Conservation (phyloP, 2,797 vertebrate genomes). For the Sebastes hubbsi region DNA sequence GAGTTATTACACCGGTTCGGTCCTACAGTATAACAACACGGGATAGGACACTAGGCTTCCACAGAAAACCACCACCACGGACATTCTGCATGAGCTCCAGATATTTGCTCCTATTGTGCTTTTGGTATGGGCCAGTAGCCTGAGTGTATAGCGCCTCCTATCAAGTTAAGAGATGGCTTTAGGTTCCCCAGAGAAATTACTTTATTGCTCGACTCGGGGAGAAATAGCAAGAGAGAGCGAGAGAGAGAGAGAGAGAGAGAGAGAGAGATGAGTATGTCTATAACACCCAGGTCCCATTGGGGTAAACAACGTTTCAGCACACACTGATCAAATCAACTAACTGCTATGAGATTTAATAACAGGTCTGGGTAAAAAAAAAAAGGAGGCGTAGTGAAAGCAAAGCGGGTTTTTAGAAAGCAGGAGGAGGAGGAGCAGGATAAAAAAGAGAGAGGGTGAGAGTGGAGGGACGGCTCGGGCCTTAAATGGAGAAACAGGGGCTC, state of each 20-base stretch:
- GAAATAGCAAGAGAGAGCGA: constrained; percentile 11
- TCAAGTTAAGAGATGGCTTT: constrained; percentile 24
- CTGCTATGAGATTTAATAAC: constrained; percentile 65
- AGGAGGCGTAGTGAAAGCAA: constrained; percentile 8
- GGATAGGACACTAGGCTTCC: constrained; percentile 1
- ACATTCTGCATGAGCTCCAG: not conserved
- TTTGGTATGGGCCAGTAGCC: not conserved
- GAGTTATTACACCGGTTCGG: constrained; percentile 49
- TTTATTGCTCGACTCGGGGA: constrained; percentile 35
- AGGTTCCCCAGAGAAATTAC: constrained; percentile 59
- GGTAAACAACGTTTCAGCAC: constrained; percentile 62
- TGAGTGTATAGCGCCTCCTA: not conserved
- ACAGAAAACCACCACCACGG: not conserved
- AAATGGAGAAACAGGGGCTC: constrained; percentile 8
- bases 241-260: not conserved
- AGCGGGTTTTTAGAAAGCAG: not conserved
- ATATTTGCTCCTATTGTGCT: not conserved
- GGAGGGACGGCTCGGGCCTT: constrained; percentile 2
- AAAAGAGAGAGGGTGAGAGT: not conserved
- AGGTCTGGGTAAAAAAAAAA: constrained; percentile 22
- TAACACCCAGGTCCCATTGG: constrained; percentile 52
- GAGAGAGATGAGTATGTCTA: constrained; percentile 43
- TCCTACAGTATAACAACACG: constrained; percentile 19
- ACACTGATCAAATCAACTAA: constrained; percentile 75
- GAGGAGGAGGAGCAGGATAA: not conserved